A percentile compares a stretch with the other conserved stretches of the same genome.
These are phyloP conservation scores for Bujurquina vittata DNA, from an alignment of 2,113 vertebrate species.

Conservation along the genomic window DNA sequence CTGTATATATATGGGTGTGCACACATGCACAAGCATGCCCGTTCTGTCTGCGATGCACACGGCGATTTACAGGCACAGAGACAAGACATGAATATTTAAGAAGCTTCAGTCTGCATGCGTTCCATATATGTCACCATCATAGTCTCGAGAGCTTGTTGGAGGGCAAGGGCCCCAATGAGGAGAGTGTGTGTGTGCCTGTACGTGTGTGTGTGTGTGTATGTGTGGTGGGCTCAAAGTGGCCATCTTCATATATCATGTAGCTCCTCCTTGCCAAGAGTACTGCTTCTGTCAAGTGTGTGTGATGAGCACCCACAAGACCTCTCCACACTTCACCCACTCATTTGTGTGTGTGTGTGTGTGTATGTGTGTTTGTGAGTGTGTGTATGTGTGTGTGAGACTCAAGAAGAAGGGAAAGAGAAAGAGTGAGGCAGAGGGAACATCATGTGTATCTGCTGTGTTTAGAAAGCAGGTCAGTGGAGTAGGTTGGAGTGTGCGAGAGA, in stretches of 20 bases:
- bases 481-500: slow-evolving; percentile 27
- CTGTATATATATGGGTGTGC: slow-evolving; percentile 25
- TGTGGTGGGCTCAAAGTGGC: slow-evolving; percentile 57
- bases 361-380: slow-evolving; percentile 6
- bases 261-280: slow-evolving; percentile 71
- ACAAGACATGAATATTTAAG: slow-evolving; percentile 80
- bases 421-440: slow-evolving; percentile 18
- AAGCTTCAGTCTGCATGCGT: slow-evolving; percentile 73
- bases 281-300: slow-evolving; percentile 76
- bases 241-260: slow-evolving; percentile 76
- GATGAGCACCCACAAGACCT: slow-evolving; percentile 72
- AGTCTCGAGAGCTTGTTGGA: slow-evolving; percentile 67
- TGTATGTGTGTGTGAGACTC: slow-evolving; percentile 4
- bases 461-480: slow-evolving; percentile 72
- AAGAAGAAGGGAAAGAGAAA: neutral
- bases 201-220: slow-evolving; percentile 28
- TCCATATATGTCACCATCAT: slow-evolving; percentile 79
- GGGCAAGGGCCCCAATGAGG: slow-evolving; percentile 70
- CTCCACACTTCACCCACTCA: slow-evolving; percentile 41
- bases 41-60: slow-evolving; percentile 29
- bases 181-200: slow-evolving; percentile 14
- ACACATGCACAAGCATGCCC: slow-evolving; percentile 33
- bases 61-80: slow-evolving; percentile 47
- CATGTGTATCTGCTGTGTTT: slow-evolving; percentile 43
- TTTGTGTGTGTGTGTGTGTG: slow-evolving; percentile 18